Evolutionary conservation across 1,140 invertebrate species (phyloP).

Genomic region (Lutraria rhynchaena): DNA sequence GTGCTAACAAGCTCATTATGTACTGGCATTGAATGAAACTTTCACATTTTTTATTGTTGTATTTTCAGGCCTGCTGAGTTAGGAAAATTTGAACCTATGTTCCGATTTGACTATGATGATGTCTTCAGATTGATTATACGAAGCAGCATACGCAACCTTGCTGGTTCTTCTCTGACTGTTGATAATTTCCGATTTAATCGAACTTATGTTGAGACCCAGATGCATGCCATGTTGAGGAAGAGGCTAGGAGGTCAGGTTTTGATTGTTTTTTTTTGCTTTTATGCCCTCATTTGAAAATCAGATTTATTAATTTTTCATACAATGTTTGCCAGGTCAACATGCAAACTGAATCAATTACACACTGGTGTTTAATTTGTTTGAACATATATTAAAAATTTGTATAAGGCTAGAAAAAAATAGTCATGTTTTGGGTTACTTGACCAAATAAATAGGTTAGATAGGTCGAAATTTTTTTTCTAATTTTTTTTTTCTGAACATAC

Average conservation of each 20-base stretch:
- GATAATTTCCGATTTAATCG: constrained; percentile 55
- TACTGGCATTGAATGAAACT: no score
- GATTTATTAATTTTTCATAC: no score
- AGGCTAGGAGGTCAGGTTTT: constrained; percentile 47
- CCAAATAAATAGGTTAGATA: no score
- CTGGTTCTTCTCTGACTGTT: constrained; percentile 12
- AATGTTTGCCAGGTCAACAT: no score
- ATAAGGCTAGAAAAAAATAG: no score
- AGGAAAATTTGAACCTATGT: constrained; percentile 15
- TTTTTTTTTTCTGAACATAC: no score
- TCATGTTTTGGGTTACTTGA: no score
- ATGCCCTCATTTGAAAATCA: neutral
- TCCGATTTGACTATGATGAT: constrained; percentile 28
- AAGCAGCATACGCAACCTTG: neutral
- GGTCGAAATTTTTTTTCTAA: no score
- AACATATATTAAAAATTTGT: no score
- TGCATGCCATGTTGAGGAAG: constrained; percentile 28
- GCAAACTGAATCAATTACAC: no score
- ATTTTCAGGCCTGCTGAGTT: constrained; percentile 45
- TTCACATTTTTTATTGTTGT: neutral
- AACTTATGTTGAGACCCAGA: constrained; percentile 42
- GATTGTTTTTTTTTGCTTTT: neutral
- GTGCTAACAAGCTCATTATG: no score
- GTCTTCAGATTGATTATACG: constrained; percentile 16
- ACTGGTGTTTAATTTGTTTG: no score